phyloP scores from a whole-genome alignment of 2,888 invertebrate species.

The Hydrotaea cyrtoneurina region DNA sequence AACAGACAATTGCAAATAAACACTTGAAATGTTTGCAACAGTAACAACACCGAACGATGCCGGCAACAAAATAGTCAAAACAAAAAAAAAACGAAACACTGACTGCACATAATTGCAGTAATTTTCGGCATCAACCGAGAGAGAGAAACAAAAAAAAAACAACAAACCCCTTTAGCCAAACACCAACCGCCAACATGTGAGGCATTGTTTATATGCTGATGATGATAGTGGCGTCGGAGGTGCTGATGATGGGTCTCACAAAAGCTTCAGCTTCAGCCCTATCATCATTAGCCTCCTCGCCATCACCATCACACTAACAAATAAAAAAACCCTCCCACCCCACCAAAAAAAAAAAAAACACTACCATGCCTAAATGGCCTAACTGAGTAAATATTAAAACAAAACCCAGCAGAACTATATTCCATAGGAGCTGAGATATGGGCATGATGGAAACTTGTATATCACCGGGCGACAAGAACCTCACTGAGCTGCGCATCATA shows the following conservation, averaged over 20 bases:
- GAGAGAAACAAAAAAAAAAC: not conserved
- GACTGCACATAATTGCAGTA: slow-evolving; percentile 64
- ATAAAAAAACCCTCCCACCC: not conserved
- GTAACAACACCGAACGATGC: not conserved
- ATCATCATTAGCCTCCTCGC: not conserved
- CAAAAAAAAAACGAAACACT: no score
- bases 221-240: slow-evolving; percentile 1
- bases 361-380: not conserved
- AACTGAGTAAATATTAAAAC: not conserved
- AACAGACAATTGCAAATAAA: slow-evolving; percentile 33
- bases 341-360: not conserved
- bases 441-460: not conserved
- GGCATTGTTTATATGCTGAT: slow-evolving; percentile 19
- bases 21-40: slow-evolving; percentile 1
- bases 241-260: slow-evolving; percentile 25
- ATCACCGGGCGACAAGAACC: not conserved
- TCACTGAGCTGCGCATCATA: no score
- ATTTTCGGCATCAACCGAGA: slow-evolving; percentile 59
- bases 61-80: no score
- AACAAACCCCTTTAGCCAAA: not conserved
- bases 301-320: not conserved
- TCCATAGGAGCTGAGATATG: not conserved
- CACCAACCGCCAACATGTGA: slow-evolving; percentile 3
- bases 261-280: not conserved
- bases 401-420: not conserved